Evolutionary conservation across 2,113 vertebrate species (phyloP).

Genomic region (Nothobranchius furzeri): DNA sequence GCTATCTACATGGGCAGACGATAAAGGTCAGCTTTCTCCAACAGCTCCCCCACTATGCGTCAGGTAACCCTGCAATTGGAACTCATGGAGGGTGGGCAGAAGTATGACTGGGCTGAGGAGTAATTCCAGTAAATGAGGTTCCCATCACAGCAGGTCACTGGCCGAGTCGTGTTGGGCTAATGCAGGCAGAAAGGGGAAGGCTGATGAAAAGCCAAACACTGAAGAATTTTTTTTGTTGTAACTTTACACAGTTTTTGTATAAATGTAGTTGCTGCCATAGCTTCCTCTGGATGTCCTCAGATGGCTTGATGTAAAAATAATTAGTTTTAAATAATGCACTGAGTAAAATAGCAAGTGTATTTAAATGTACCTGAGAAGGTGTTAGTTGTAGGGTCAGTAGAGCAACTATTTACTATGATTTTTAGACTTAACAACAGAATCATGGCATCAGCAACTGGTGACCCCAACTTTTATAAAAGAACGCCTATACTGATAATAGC

Average conservation of each 20-base stretch:
- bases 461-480: no score
- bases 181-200: neutral
- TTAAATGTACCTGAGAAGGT: no score
- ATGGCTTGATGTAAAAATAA: no score
- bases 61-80: neutral
- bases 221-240: neutral
- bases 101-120: neutral
- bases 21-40: slow-evolving; percentile 70
- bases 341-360: no score
- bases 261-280: no score
- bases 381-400: no score
- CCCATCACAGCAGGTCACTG: slow-evolving; percentile 5
- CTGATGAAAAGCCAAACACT: neutral
- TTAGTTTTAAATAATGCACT: no score
- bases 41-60: slow-evolving; percentile 37
- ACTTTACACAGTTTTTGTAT: neutral
- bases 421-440: no score
- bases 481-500: no score
- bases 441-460: no score
- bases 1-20: slow-evolving; percentile 32
- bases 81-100: slow-evolving; percentile 5
- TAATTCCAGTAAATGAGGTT: slow-evolving; percentile 4
- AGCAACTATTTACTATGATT: no score
- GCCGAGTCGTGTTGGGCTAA: neutral
- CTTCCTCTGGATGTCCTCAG: no score